phyloP scores from a whole-genome alignment of 2,888 invertebrate species.

The Eutolmus rufibarbis region DNA sequence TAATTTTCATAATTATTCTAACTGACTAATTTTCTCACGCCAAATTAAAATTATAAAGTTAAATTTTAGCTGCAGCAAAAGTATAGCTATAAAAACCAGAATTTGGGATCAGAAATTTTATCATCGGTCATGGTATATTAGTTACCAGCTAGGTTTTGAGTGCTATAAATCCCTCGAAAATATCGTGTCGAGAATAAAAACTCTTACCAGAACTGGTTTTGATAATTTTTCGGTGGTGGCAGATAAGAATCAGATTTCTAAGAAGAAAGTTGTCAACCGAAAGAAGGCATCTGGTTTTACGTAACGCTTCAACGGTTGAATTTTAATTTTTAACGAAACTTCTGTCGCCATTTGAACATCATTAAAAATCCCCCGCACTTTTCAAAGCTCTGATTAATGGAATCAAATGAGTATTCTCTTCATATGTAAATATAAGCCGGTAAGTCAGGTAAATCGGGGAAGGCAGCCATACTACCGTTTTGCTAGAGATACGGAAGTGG shows the following conservation, averaged over 20 bases:
- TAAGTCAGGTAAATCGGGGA: not conserved
- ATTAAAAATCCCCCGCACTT: not conserved
- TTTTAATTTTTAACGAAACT: not conserved
- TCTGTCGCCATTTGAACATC: slow-evolving; percentile 3
- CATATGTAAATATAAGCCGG: not conserved
- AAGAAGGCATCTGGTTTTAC: slow-evolving; percentile 19
- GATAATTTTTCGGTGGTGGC: not conserved
- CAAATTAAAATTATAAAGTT: slow-evolving; percentile 15
- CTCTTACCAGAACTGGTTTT: slow-evolving; percentile 5
- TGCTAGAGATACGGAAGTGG: not conserved
- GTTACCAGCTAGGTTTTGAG: not conserved
- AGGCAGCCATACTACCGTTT: not conserved
- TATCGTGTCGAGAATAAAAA: not conserved
- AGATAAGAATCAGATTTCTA: slow-evolving; percentile 32
- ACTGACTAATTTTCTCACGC: slow-evolving; percentile 19
- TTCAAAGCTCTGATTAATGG: not conserved
- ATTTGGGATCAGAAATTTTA: not conserved
- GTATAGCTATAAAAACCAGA: not conserved
- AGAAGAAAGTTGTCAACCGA: slow-evolving; percentile 8
- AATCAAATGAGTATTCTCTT: not conserved
- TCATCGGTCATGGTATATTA: slow-evolving; percentile 19
- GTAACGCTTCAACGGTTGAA: not conserved
- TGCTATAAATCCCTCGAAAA: not conserved
- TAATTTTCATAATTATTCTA: not conserved
- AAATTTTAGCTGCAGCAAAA: not conserved